These are phyloP conservation scores for Antechinus flavipes DNA, from an alignment of 2,113 vertebrate species.

Conservation along the genomic window DNA sequence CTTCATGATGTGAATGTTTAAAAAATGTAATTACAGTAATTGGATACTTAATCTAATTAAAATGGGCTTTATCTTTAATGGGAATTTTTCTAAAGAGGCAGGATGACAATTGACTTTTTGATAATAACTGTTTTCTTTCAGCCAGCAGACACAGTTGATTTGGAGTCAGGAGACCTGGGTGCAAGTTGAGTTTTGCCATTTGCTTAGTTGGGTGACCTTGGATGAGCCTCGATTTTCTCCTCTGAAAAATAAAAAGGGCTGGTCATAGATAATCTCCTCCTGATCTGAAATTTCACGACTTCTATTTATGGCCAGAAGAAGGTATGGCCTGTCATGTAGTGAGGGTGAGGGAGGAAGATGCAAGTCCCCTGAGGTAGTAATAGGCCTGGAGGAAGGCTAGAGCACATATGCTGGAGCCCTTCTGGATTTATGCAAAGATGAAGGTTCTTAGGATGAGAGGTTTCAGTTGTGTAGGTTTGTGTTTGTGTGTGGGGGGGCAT, in stretches of 20 bases:
- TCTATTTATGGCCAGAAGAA: neutral
- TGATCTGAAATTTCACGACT: neutral
- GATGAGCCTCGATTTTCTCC: neutral
- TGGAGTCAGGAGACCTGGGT: conserved; percentile 62
- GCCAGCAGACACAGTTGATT: conserved; percentile 81
- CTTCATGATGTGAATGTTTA: conserved; percentile 89
- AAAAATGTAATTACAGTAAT: conserved; percentile 92
- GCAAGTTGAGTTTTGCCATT: conserved; percentile 28
- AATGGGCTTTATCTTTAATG: conserved; percentile 91
- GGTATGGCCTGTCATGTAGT: neutral
- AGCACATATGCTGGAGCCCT: neutral
- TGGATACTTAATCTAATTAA: conserved; percentile 93
- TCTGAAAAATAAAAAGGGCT: neutral
- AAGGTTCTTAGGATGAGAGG: neutral
- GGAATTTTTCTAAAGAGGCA: conserved; percentile 88
- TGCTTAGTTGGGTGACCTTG: neutral
- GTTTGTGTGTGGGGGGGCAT: neutral
- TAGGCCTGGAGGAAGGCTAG: neutral
- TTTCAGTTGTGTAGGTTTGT: neutral
- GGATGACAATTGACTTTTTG: conserved; percentile 90
- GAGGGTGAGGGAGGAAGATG: neutral
- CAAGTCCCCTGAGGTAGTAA: neutral
- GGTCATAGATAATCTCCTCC: neutral
- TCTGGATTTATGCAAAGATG: neutral
- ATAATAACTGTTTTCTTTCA: conserved; percentile 88